Evolutionary conservation across 2,888 invertebrate genomes (phyloP), one percentile per base, ranked within the genome.

Genomic region (Metalampra italica): DNA sequence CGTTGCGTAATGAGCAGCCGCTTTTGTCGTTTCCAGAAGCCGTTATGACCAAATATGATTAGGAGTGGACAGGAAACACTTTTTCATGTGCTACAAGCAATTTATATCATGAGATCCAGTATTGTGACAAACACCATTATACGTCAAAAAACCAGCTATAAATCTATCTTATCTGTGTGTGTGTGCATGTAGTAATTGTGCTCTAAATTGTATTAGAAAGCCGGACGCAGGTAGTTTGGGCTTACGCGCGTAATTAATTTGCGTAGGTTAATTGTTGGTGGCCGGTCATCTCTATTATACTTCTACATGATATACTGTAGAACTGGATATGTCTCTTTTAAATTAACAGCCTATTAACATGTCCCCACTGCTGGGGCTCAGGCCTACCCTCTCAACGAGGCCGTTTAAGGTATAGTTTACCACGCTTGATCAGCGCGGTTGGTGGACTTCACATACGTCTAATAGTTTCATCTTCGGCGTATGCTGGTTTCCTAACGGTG

Each of bases 141-240:
- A 15, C 13, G 12, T 46, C 14, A 9, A 34, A 12, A 37, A 45
- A 37, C 44, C 3, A 37, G 39, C n/a, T 14, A 43, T 47, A 47
- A 47, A 60, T 54, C 53, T 45, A 47, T 57, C 56, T 64, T 62
- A 53, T 48, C 56, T 51, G 48, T 42, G 11, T 50, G 11, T 50
- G 48, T 64, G 73, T 75, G n/a, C n/a, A n/a, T 74, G 57, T 66
- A 60, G 64, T 62, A 64, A 62, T 66, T 72, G 63, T 71, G 75
- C 67, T 76, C 78, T 68, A 75, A 78, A 77, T 84, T 78, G 73
- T 75, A 78, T 80, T 81, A 81, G 82, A 83, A 83, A 85, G 84
- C 71, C 77, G 82, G 78, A 81, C 71, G 58, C 64, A 66, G 66
- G 62, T 64, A 69, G 76, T 79, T 79, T 74, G 71, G 69, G 71